phyloP scores from a whole-genome alignment of 92 coral and sea anemone genomes.

The Paragorgia papillata region DNA sequence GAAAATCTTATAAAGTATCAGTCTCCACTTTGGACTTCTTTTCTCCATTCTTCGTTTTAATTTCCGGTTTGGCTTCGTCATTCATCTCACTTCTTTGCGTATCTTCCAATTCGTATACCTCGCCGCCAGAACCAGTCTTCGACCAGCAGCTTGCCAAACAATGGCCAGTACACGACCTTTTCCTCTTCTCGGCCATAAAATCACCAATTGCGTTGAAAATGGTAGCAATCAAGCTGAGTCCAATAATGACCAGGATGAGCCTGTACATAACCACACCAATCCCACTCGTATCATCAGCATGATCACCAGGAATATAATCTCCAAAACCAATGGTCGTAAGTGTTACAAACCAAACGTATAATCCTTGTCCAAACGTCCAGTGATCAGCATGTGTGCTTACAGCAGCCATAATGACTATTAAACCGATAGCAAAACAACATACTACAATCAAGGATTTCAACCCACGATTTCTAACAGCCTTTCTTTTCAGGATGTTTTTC shows the following conservation, averaged over 20 bases:
- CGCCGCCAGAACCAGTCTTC: neutral
- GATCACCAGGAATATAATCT: constrained; percentile 66
- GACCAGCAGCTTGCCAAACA: neutral
- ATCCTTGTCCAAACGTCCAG: constrained; percentile 88
- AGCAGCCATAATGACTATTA: constrained; percentile 81
- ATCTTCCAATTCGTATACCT: neutral
- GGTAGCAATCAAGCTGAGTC: constrained; percentile 30
- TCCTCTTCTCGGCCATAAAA: constrained; percentile 26
- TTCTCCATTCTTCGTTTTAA: too few relatives aligned
- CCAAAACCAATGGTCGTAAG: constrained; percentile 97
- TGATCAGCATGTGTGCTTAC: constrained; percentile 79
- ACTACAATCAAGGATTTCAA: constrained; percentile 72
- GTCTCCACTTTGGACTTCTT: too few relatives aligned
- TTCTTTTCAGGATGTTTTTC: constrained; percentile 61
- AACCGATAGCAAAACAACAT: constrained; percentile 54
- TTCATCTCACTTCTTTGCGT: too few relatives aligned
- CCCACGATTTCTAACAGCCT: constrained; percentile 63
- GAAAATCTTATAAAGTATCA: too few relatives aligned
- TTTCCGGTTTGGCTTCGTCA: too few relatives aligned
- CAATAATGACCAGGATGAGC: constrained; percentile 3
- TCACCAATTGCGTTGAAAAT: constrained; percentile 18
- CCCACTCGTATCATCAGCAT: constrained; percentile 27
- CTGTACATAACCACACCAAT: constrained; percentile 31
- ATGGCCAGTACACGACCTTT: neutral
- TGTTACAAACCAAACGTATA: constrained; percentile 90